These are phyloP conservation scores for Misgurnus mizolepis DNA, from an alignment of 2,113 vertebrate genomes.

Conservation along the genomic window DNA sequence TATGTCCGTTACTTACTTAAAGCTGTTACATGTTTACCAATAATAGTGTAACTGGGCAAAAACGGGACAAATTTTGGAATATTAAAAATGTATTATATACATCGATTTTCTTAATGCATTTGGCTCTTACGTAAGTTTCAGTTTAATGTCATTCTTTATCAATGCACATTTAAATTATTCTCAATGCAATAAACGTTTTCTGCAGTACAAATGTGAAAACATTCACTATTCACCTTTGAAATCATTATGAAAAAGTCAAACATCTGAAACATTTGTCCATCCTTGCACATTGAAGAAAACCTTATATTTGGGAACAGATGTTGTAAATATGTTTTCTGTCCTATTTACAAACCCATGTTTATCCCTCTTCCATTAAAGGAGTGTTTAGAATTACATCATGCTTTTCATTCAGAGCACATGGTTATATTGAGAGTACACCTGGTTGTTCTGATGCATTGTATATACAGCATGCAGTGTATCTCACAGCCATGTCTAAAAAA, in stretches of 20 bases:
- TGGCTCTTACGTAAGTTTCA: too few species aligned
- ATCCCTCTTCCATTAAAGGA: not conserved
- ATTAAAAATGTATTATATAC: too few species aligned
- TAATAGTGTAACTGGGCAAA: too few species aligned
- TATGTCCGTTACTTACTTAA: too few species aligned
- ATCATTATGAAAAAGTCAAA: not conserved
- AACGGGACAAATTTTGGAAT: too few species aligned
- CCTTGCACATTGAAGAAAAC: not conserved
- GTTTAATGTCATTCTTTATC: not conserved
- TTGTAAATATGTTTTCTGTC: not conserved
- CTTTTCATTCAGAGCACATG: slow-evolving; percentile 29
- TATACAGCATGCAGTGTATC: too few species aligned
- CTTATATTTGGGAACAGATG: slow-evolving; percentile 22
- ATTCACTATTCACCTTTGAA: not conserved
- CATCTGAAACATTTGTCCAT: not conserved
- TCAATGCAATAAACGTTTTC: too few species aligned
- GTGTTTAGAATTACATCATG: slow-evolving; percentile 36
- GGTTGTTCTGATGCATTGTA: not conserved
- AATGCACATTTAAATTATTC: not conserved
- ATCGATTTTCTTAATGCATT: too few species aligned
- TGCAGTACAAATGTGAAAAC: not conserved
- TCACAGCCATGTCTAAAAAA: too few species aligned
- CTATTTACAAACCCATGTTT: not conserved
- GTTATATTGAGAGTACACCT: slow-evolving; percentile 15
- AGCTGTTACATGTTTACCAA: too few species aligned